phyloP scores from a whole-genome alignment of 2,888 invertebrate genomes.

The Escarpia spicata region DNA sequence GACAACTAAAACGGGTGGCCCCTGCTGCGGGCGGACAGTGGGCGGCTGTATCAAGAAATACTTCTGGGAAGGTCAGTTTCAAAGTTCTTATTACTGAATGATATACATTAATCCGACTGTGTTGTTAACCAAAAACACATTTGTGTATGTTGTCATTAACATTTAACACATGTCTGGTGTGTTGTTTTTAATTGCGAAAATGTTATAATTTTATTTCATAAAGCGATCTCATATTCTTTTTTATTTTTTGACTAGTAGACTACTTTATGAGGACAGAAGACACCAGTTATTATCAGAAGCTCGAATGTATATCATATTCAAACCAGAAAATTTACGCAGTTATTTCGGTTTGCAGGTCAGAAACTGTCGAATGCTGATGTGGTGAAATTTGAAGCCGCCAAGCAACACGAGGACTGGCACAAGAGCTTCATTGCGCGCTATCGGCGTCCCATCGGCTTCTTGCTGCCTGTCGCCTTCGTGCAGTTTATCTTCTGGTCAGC shows the following conservation, averaged over 20 bases:
- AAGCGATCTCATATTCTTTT: too few species aligned
- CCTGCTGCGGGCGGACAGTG: neutral
- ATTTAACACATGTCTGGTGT: too few species aligned
- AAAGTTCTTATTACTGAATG: neutral
- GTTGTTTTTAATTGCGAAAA: too few species aligned
- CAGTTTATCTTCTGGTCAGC: slow-evolving; percentile 53
- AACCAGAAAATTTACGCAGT: neutral
- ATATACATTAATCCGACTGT: neutral
- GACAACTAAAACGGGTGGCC: neutral
- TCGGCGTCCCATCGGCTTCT: slow-evolving; percentile 32
- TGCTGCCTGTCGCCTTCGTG: slow-evolving; percentile 36
- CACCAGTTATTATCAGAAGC: too few species aligned
- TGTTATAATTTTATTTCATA: too few species aligned
- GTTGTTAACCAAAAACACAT: neutral
- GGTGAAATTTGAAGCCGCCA: neutral
- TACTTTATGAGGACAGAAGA: too few species aligned
- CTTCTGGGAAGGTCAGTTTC: neutral
- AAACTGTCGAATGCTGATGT: neutral
- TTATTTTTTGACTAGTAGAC: too few species aligned
- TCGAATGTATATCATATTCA: too few species aligned
- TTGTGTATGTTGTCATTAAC: neutral
- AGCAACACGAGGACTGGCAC: neutral
- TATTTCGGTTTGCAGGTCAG: neutral
- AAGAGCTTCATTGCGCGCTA: slow-evolving; percentile 32
- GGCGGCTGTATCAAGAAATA: neutral